phyloP scores from a whole-genome alignment of 2,113 vertebrate genomes.

The Corydoras maculifer region DNA sequence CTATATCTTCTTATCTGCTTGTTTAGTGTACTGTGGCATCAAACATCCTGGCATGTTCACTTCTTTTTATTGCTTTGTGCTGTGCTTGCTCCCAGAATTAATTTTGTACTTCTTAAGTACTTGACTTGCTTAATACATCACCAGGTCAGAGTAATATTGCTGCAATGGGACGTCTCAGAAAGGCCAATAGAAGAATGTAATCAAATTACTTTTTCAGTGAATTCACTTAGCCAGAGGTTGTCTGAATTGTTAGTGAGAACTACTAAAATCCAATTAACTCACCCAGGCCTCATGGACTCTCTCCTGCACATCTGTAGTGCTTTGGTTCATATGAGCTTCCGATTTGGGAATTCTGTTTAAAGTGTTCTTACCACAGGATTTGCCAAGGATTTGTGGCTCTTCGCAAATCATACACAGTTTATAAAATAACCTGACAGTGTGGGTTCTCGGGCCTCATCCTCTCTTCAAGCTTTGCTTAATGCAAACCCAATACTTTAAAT shows the following conservation, averaged over 20 bases:
- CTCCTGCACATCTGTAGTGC: no score
- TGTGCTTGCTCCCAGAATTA: slow-evolving; percentile 1
- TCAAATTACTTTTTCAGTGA: slow-evolving; percentile 1
- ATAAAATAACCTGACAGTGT: slow-evolving; percentile 44
- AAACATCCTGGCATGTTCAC: no score
- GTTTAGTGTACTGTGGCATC: no score
- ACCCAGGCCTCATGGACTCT: not conserved
- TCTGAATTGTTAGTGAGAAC: not conserved
- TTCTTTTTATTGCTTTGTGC: slow-evolving; percentile 16
- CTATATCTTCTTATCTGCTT: no score
- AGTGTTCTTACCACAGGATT: slow-evolving; percentile 43
- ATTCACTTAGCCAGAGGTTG: not conserved
- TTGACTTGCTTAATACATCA: slow-evolving; percentile 11
- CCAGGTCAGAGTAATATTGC: not conserved
- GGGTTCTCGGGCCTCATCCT: slow-evolving; percentile 17
- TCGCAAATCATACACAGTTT: slow-evolving; percentile 38
- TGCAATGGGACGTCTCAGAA: slow-evolving; percentile 7
- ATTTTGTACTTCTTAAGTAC: slow-evolving; percentile 1
- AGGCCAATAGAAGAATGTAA: slow-evolving; percentile 8
- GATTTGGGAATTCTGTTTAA: slow-evolving; percentile 41
- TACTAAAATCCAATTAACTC: slow-evolving; percentile 2
- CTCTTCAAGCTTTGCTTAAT: slow-evolving; percentile 27
- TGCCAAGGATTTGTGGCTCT: slow-evolving; percentile 35
- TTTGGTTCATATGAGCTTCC: no score
- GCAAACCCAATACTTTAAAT: slow-evolving; percentile 40